Base-by-base conservation (phyloP, 2,888 invertebrate genomes). In the Cerceris ruficornis region DNA sequence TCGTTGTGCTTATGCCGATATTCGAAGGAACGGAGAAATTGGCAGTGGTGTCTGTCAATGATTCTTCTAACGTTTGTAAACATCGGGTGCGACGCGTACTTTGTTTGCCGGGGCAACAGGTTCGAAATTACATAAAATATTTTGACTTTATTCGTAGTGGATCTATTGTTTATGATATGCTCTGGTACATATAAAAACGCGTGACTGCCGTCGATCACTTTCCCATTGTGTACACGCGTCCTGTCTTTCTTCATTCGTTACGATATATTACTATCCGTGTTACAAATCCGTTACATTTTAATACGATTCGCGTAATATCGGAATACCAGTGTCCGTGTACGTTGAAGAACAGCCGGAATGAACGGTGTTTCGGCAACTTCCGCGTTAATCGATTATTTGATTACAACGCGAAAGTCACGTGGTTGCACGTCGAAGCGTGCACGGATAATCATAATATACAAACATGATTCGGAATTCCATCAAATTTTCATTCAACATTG, bases 331-430 rank as follows among this genome's bases (percentile, higher is more conserved):
- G 11, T 7, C 9, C 9, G n/a, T n/a, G 50, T 7, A n/a, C n/a
- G 11, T 13, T 50, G n/a, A 50, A 50, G 6, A 50, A 50, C n/a
- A 1, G n/a, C 1, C 11, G 50, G n/a, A 11, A n/a, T 13, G 11
- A n/a, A 6, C 13, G 9, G 17, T 15, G 7, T 4, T 9, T 9
- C 0, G 7, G 7, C 13, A 11, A 13, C 17, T 49, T 7, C 13
- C 39, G 39, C 28, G 13, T 58, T 54, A 15, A 52, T 46, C 43
- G n/a, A 65, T 28, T 57, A 39, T 59, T 55, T 58, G 49, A 7
- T 59, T 54, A 7, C n/a, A 58, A 49, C 42, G 46, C 46, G 52
- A 46, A 28, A 59, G 28, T 70, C 74, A 70, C 70, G 60, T 70
- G 62, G 49, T n/a, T 52, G 11, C 28, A 15, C 15, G n/a, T n/a